These are phyloP conservation scores for Halcyon badia DNA, from an alignment of 2,797 vertebrate species.

Conservation along the genomic window DNA sequence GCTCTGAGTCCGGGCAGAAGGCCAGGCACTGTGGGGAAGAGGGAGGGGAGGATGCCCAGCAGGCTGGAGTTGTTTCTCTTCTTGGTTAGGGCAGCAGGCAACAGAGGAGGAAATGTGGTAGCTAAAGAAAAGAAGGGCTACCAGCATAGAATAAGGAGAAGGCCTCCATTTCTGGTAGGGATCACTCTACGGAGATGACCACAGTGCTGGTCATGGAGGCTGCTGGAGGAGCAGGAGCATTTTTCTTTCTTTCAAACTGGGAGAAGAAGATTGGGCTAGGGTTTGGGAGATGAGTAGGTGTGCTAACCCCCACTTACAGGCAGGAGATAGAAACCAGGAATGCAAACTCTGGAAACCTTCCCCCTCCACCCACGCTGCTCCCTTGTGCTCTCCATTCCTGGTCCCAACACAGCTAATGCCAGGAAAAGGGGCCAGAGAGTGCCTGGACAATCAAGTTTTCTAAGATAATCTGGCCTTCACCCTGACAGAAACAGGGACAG, in stretches of 20 bases:
- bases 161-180: neutral
- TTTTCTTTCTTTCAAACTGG: neutral
- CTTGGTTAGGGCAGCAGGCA: neutral
- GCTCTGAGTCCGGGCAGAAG: neutral
- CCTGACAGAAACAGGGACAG: constrained; percentile 26
- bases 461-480: constrained; percentile 49
- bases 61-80: neutral
- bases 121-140: neutral
- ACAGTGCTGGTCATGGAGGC: rapidly evolving
- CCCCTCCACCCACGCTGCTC: neutral
- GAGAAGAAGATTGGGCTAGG: neutral
- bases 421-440: neutral
- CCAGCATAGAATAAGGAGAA: neutral
- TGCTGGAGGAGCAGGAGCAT: neutral
- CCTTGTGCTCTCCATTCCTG: neutral
- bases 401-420: neutral
- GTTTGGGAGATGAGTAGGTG: neutral
- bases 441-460: neutral
- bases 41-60: neutral
- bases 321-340: neutral
- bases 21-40: constrained; percentile 1
- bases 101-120: neutral
- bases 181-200: neutral
- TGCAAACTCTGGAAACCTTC: neutral
- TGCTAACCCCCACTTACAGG: neutral